A percentile compares a stretch with the other conserved stretches of the same genome.
Evolutionary conservation across 2,797 vertebrate genomes (phyloP).

Genomic region (Nasua narica): DNA sequence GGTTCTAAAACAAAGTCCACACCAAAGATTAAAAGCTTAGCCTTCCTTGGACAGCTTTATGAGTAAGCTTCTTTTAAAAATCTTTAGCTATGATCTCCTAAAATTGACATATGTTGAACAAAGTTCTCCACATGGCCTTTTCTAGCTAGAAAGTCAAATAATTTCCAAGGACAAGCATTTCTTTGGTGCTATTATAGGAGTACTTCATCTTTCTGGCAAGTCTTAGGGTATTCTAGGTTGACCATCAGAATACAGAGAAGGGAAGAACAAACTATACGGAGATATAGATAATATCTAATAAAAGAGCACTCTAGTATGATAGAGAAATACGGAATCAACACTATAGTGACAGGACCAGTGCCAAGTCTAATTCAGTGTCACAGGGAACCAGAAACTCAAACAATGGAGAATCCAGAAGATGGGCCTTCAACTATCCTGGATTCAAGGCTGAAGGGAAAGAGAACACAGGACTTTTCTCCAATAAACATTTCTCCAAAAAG

Average conservation of each 20-base stretch:
- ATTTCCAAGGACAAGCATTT: background rate
- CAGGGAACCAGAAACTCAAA: background rate
- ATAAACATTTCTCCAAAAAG: background rate
- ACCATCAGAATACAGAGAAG: background rate
- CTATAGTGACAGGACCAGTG: background rate
- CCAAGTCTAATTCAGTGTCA: background rate
- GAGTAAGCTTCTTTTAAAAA: background rate
- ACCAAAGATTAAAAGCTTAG: background rate
- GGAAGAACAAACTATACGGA: background rate
- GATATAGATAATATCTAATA: background rate
- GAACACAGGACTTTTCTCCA: background rate
- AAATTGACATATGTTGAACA: background rate
- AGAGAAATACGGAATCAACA: background rate
- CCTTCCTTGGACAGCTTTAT: background rate
- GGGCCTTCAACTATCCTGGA: background rate
- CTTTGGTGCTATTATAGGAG: background rate
- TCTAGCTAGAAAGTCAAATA: background rate
- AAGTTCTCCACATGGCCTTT: background rate
- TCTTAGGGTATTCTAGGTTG: background rate
- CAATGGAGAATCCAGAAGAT: background rate
- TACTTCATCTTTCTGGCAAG: slow-evolving; percentile 4
- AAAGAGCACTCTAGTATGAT: background rate
- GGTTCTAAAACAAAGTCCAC: background rate
- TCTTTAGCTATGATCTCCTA: background rate
- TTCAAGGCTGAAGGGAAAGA: background rate